These are phyloP conservation scores for Noturus placidus DNA, from an alignment of 2,113 vertebrate species.

Conservation along the genomic window DNA sequence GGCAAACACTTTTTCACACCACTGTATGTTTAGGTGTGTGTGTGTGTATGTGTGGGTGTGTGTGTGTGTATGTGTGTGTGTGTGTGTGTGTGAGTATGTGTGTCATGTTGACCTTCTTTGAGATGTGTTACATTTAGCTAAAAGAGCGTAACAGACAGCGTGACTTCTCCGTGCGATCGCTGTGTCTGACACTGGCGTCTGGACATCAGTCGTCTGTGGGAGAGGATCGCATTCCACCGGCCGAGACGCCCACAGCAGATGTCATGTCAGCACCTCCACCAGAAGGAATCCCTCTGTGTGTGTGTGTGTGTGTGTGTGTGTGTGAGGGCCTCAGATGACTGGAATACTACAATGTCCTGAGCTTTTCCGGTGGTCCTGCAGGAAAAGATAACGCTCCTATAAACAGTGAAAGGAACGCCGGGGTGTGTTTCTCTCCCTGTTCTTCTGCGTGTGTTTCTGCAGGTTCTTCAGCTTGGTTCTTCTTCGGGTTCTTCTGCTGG, in stretches of 20 bases:
- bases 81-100: not conserved
- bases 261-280: constrained; percentile 78
- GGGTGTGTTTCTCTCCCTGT: constrained; percentile 52
- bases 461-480: constrained; percentile 34
- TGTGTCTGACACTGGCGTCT: constrained; percentile 53
- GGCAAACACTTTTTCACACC: too few relatives aligned
- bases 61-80: not conserved
- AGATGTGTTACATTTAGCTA: not conserved
- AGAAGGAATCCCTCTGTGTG: constrained; percentile 60
- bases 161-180: constrained; percentile 10
- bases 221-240: constrained; percentile 76
- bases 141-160: constrained; percentile 18
- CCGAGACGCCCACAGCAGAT: constrained; percentile 72
- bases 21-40: too few relatives aligned
- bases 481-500: constrained; percentile 40
- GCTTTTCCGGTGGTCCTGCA: constrained; percentile 49
- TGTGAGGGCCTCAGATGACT: constrained; percentile 37
- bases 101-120: not conserved
- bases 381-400: constrained; percentile 23
- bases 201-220: constrained; percentile 65
- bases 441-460: constrained; percentile 41
- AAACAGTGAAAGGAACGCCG: constrained; percentile 65
- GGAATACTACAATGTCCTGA: constrained; percentile 40
- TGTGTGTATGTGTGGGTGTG: too few relatives aligned
- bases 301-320: constrained; percentile 30